Conservation (phyloP, 2,113 vertebrate genomes). For the Prolemur simus region DNA sequence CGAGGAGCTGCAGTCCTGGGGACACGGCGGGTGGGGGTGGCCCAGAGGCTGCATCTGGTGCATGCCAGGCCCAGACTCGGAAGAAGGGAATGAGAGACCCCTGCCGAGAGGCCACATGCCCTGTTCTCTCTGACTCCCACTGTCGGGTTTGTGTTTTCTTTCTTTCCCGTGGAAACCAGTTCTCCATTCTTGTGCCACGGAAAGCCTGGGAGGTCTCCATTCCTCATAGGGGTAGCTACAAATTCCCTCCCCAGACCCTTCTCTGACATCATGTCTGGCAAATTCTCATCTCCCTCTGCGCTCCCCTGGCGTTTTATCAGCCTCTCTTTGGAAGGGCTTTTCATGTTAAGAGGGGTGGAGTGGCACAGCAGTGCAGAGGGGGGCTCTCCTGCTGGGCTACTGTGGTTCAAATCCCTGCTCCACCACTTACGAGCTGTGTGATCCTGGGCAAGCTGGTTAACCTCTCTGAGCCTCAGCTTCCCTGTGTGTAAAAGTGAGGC, state of each 20-base stretch:
- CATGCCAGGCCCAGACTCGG: background rate
- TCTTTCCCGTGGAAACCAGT: background rate
- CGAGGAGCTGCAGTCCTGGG: conserved; percentile 65
- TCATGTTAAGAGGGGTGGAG: too few relatives aligned
- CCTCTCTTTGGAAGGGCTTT: background rate
- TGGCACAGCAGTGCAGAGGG: fast-evolving
- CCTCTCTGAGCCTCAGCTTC: background rate
- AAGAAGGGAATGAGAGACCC: background rate
- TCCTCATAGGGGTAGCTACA: background rate
- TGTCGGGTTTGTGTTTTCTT: background rate
- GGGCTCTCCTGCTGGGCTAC: background rate
- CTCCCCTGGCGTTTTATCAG: background rate
- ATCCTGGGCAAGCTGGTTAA: background rate
- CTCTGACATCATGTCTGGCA: background rate
- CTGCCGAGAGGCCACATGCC: too few relatives aligned
- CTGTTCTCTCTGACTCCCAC: background rate
- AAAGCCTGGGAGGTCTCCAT: background rate
- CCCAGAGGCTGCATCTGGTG: conserved; percentile 9
- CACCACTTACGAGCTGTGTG: background rate
- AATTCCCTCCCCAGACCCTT: background rate
- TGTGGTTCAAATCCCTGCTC: background rate
- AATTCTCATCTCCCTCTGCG: background rate
- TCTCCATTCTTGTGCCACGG: background rate
- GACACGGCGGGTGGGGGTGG: conserved; percentile 42
- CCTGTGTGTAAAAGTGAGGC: background rate